Conservation (phyloP, 1,140 invertebrate genomes). For the Phthorimaea operculella region DNA sequence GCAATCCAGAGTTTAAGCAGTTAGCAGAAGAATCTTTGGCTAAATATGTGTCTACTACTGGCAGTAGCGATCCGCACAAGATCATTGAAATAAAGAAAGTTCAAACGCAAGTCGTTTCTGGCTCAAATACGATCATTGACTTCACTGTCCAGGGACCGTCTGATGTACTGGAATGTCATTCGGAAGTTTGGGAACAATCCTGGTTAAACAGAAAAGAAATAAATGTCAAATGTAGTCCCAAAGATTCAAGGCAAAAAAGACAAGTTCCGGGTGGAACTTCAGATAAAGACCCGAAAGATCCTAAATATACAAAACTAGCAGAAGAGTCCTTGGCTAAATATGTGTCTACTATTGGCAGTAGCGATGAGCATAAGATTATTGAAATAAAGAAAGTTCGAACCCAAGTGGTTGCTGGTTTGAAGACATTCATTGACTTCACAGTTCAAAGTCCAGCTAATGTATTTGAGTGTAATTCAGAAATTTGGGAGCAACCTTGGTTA, state of each 20-base stretch:
- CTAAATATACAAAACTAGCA: no score
- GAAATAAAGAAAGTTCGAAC: no score
- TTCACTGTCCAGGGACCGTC: slow-evolving; percentile 33
- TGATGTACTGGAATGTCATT: no score
- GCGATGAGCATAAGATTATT: no score
- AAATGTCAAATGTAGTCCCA: slow-evolving; percentile 22
- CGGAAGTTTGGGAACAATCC: slow-evolving; percentile 31
- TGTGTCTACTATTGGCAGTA: no score
- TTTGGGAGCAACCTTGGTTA: slow-evolving; percentile 26
- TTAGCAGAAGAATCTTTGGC: slow-evolving; percentile 7
- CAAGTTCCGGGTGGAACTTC: no score
- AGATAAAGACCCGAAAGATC: no score
- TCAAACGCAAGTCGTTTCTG: slow-evolving; percentile 26
- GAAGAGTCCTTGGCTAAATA: no score
- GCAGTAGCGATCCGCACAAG: slow-evolving; percentile 37
- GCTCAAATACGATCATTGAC: slow-evolving; percentile 32
- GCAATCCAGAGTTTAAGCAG: slow-evolving; percentile 15
- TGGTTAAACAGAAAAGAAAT: slow-evolving; percentile 31
- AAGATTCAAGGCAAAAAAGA: no score
- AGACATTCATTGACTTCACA: no score
- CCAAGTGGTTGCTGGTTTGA: no score
- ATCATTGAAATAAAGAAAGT: slow-evolving; percentile 37
- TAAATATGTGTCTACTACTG: slow-evolving; percentile 33
- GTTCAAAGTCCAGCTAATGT: slow-evolving; percentile 4
- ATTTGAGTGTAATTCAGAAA: slow-evolving; percentile 25